Evolutionary conservation across 2,113 vertebrate genomes (phyloP), one percentile per base, ranked within the genome.

Genomic region (Rhinichthys klamathensis): DNA sequence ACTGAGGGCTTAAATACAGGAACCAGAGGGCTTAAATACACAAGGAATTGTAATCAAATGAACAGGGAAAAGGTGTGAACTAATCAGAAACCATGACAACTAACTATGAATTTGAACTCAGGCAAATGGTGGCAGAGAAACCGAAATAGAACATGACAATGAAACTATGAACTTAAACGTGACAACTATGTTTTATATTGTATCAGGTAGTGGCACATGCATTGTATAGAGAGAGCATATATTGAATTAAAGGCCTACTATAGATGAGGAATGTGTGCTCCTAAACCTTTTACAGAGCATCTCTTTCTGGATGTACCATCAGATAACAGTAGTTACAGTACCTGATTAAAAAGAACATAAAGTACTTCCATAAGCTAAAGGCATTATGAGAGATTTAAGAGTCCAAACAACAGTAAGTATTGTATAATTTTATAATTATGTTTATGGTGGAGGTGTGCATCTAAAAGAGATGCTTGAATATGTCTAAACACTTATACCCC

Each of bases 401-500:
- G 38, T 13, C 35, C 38, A 73, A 73, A 73, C 11, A 44, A 44
- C 65, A 35, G 12, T 41, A 70, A 70, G 9, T 73, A 73, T 38
- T 73, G 38, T 44, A 44, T 73, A n/a, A 44, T n/a, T 73, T 73
- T 73, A 41, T 9, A 10, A 41, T 44, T 25, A 44, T 25, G 12
- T 73, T 73, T 25, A n/a, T 46, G 70, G 41, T 25, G 23, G 12
- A 27, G 58, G 35, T 80, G 35, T 80, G 56, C 35, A 41, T 27
- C 35, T 25, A 41, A 27, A 49, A 63, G 77, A 46, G 35, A 63
- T 74, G 73, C 73, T 38, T 70, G 12, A 74, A 49, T 70, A 74
- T 27, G 23, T 73, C 13, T 41, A 46, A 70, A 74, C 70, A 86
- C 86, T 88, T 80, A 83, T 41, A 27, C 41, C 70, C 41, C n/a